phyloP scores from a whole-genome alignment of 1,140 invertebrate genomes.

The Chymomyza costata region DNA sequence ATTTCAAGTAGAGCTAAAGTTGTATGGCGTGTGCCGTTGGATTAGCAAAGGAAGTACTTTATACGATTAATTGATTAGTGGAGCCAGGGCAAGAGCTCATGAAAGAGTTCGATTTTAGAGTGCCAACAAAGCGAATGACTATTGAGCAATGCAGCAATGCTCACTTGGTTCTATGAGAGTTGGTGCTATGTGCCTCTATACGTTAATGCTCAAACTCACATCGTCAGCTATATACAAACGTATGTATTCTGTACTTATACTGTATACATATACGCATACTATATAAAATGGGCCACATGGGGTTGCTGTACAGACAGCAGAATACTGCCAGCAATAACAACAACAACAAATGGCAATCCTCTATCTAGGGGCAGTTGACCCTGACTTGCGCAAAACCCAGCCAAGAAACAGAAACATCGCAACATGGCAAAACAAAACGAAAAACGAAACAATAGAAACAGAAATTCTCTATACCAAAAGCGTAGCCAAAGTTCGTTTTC shows the following conservation, averaged over 20 bases:
- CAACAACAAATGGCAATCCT: constrained; percentile 11
- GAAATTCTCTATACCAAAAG: constrained; percentile 45
- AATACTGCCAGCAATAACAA: constrained; percentile 1
- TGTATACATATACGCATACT: not conserved
- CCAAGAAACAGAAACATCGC: constrained; percentile 37
- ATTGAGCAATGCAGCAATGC: not conserved
- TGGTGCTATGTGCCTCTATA: no score
- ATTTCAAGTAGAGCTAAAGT: not conserved
- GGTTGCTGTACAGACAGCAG: constrained; percentile 35
- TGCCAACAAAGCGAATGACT: no score
- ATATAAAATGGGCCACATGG: constrained; percentile 37
- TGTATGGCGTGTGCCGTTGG: constrained; percentile 11
- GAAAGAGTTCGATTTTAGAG: no score
- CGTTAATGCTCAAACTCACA: no score
- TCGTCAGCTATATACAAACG: not conserved
- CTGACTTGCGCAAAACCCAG: constrained; percentile 62
- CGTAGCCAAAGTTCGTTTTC: constrained; percentile 48
- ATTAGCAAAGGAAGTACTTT: constrained; percentile 28
- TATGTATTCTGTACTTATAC: constrained; percentile 2
- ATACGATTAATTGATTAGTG: constrained; percentile 30
- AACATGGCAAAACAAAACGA: constrained; percentile 23
- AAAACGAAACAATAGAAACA: constrained; percentile 6
- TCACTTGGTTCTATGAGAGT: no score
- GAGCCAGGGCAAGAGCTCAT: not conserved
- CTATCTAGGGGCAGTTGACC: constrained; percentile 59